Percentiles rank a stretch among this genome's conserved stretches.
These are phyloP conservation scores for Scophthalmus maximus DNA, from an alignment of 2,113 vertebrate species.

Conservation along the genomic window DNA sequence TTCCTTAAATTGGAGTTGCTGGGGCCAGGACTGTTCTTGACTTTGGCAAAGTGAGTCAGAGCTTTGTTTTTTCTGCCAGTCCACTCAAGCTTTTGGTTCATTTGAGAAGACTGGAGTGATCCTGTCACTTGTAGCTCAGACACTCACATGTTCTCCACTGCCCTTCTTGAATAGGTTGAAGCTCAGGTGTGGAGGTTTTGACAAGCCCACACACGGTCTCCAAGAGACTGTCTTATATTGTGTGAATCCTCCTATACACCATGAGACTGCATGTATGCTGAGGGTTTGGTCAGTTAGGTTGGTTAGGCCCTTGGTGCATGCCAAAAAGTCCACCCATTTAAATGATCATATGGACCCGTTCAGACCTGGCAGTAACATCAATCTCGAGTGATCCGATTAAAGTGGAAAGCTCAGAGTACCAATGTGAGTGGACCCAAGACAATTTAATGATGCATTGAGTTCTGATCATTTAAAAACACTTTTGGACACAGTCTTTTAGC, in stretches of 20 bases:
- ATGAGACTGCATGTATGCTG: not conserved
- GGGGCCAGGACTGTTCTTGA: not conserved
- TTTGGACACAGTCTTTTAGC: not conserved
- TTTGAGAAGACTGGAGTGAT: conserved; percentile 2
- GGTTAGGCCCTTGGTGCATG: not conserved
- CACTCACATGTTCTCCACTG: not conserved
- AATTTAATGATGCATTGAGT: too few species aligned
- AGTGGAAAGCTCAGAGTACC: not conserved
- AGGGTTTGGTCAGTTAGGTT: not conserved
- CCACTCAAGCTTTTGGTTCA: not conserved
- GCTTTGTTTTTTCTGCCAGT: conserved; percentile 4
- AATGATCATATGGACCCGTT: not conserved
- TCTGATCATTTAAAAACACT: not conserved
- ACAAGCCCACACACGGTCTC: too few species aligned
- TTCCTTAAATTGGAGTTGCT: not conserved
- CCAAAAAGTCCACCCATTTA: not conserved
- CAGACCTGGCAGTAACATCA: not conserved
- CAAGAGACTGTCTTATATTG: not conserved
- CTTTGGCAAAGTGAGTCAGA: conserved; percentile 1
- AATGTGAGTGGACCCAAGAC: not conserved
- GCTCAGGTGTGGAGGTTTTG: not conserved
- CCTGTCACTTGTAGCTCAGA: not conserved
- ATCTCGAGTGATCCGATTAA: not conserved
- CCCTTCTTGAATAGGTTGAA: not conserved
- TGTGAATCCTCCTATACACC: not conserved